Conservation (phyloP, 2,113 vertebrate genomes). For the Cricetomys ansorgei region DNA sequence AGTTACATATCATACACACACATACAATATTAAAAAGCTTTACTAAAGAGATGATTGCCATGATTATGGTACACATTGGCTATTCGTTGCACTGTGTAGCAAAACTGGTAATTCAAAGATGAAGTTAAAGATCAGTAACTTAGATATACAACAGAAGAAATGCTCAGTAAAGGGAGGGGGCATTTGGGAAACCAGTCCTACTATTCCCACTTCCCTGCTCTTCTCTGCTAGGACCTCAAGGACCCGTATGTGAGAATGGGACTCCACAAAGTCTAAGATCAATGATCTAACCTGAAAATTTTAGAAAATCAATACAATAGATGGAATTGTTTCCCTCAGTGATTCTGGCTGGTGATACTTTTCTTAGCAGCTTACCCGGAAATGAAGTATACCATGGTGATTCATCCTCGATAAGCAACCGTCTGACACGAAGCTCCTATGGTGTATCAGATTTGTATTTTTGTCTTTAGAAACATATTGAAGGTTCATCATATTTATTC, state of each 20-base stretch:
- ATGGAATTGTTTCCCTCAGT: background rate
- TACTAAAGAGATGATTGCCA: background rate
- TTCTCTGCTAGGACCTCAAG: background rate
- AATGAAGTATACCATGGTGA: background rate
- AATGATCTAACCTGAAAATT: background rate
- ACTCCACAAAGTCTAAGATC: background rate
- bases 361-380: background rate
- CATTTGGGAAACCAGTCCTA: background rate
- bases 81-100: background rate
- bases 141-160: background rate
- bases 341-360: background rate
- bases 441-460: background rate
- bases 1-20: background rate
- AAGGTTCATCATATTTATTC: background rate
- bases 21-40: background rate
- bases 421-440: background rate
- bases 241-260: background rate
- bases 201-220: rapidly evolving
- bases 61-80: background rate
- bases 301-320: background rate
- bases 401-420: background rate
- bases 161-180: rapidly evolving
- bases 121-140: background rate
- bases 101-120: background rate
- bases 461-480: background rate